phyloP scores from a whole-genome alignment of 2,888 invertebrate genomes.

The Harmothoe impar region DNA sequence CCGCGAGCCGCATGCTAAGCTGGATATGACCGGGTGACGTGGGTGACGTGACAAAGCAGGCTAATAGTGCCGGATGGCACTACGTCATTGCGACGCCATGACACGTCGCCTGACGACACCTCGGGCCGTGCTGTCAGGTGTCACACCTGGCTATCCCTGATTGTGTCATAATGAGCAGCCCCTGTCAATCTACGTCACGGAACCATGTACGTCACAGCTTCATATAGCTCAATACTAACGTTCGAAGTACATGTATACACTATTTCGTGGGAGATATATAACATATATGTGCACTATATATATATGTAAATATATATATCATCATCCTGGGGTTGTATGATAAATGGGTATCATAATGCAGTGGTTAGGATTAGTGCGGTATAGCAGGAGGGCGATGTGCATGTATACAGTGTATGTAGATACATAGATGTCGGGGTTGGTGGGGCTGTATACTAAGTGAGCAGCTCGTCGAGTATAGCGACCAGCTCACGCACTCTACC shows the following conservation, averaged over 20 bases:
- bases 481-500: conserved; percentile 6
- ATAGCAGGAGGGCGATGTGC: not conserved
- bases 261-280: too few relatives aligned
- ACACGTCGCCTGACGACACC: not conserved
- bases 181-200: conserved; percentile 29
- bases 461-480: not conserved
- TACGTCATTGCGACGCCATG: not conserved
- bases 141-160: not conserved
- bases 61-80: not conserved
- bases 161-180: conserved; percentile 45
- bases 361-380: not conserved
- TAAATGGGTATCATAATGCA: not conserved
- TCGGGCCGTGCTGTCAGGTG: not conserved
- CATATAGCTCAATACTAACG: not conserved
- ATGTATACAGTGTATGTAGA: not conserved
- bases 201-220: not conserved
- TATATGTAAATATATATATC: too few relatives aligned
- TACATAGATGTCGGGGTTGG: too few relatives aligned
- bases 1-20: conserved; percentile 2
- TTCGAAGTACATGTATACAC: too few relatives aligned
- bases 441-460: not conserved
- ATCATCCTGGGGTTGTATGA: too few relatives aligned
- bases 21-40: not conserved
- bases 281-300: too few relatives aligned
- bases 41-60: not conserved